phyloP scores from a whole-genome alignment of 2,888 invertebrate species.

The Nomada fabriciana region DNA sequence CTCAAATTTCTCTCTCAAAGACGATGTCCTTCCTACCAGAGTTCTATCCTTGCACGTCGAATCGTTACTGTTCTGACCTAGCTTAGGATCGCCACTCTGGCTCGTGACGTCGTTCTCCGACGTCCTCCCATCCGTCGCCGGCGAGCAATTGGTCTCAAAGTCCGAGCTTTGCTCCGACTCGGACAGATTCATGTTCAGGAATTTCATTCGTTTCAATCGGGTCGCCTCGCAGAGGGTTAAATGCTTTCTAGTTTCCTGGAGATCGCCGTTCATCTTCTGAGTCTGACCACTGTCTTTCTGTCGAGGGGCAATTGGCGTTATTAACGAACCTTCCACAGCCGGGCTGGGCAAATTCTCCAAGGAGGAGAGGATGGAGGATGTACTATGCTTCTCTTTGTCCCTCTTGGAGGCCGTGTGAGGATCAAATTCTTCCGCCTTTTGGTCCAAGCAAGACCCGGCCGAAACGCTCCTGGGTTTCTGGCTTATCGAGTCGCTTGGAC shows the following conservation, averaged over 20 bases:
- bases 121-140: neutral
- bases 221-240: slow-evolving; percentile 53
- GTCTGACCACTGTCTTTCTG: neutral
- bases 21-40: slow-evolving; percentile 70
- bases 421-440: neutral
- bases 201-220: slow-evolving; percentile 68
- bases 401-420: slow-evolving; percentile 8
- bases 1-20: slow-evolving; percentile 78
- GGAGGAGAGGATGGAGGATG: slow-evolving; percentile 38
- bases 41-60: slow-evolving; percentile 48
- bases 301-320: neutral
- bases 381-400: slow-evolving; percentile 29
- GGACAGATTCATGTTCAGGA: slow-evolving; percentile 52
- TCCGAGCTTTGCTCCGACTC: slow-evolving; percentile 27
- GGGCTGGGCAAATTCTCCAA: slow-evolving; percentile 46
- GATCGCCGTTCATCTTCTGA: neutral
- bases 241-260: neutral
- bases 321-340: neutral
- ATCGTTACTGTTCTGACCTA: slow-evolving; percentile 21
- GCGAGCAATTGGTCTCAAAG: neutral
- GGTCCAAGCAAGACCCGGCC: slow-evolving; percentile 1
- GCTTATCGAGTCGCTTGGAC: neutral
- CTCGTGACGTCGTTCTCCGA: neutral
- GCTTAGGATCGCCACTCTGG: slow-evolving; percentile 20
- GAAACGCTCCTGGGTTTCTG: slow-evolving; percentile 7